phyloP scores from a whole-genome alignment of 2,888 invertebrate genomes.

The Dasypolia templi region DNA sequence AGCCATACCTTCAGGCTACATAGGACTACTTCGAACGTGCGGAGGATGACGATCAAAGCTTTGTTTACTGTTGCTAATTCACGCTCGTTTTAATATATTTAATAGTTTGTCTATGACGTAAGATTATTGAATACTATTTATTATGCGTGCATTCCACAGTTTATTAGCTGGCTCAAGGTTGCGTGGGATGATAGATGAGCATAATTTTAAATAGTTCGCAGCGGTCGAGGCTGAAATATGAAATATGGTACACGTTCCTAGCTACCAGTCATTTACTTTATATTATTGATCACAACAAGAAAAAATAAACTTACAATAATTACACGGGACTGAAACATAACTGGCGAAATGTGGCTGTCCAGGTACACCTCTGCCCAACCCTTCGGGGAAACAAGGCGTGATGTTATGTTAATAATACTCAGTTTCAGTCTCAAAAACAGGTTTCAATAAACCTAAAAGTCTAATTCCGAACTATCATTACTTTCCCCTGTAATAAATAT shows the following conservation, averaged over 20 bases:
- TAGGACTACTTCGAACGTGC: background rate
- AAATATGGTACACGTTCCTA: background rate
- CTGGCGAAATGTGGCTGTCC: no score
- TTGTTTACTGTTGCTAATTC: background rate
- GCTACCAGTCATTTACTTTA: background rate
- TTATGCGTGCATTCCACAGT: constrained; percentile 1
- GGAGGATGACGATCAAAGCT: background rate
- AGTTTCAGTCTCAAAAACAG: background rate
- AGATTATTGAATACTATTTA: background rate
- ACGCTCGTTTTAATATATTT: background rate
- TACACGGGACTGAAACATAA: no score
- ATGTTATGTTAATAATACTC: no score
- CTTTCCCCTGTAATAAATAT: background rate
- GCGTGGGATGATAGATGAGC: background rate
- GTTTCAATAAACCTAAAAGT: background rate
- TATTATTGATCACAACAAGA: background rate
- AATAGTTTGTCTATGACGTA: background rate
- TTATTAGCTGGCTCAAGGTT: constrained; percentile 10
- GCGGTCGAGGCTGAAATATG: background rate
- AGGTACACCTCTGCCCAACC: no score
- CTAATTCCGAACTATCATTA: background rate
- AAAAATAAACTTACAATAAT: no score
- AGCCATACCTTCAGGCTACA: background rate
- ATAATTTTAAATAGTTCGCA: background rate
- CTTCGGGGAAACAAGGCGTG: no score